Base-by-base conservation (phyloP, 1,140 invertebrate species). In the Cepaea nemoralis region DNA sequence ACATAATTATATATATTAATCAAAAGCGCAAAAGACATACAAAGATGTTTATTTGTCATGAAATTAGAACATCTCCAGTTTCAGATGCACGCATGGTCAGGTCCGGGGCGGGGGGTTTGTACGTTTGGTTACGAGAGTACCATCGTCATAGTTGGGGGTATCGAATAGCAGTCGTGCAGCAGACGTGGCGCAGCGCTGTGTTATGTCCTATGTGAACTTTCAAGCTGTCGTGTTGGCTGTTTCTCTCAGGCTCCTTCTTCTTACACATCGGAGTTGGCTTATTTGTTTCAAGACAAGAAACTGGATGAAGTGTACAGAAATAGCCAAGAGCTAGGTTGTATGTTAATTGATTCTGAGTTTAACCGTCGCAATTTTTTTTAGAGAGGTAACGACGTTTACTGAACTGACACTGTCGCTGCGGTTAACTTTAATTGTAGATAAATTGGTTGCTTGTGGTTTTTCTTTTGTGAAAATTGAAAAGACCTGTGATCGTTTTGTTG, bases 151-250 rank as follows among this genome's bases (percentile, higher is more conserved):
- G 27, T 63, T 31, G 59, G 5, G 22, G 37, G n/a, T 16, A 77
- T 77, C 39, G 48, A 66, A 55, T 31, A 66, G 75, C 75, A 55
- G 37, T 55, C 45, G 75, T 31, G 33, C 27, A 88, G 87, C 87
- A 88, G 89, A 90, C 89, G 89, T 90, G 89, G 89, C 89, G 87
- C 71, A 85, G 85, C 40, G 50, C 69, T 70, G 71, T 50, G 42
- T 74, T 39, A 45, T 74, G 37, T 48, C 71, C 59, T 63, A 27
- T 63, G 59, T 63, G 59, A 63, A 31, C n/a, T 63, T 63, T 63
- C 59, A 63, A 63, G n/a, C 59, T 63, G 59, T 63, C 59, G 59
- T 63, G 59, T 63, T 63, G 59, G 59, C 59, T 63, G 27, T 63
- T 63, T 63, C 59, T 31, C 59, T 63, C 59, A 31, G n/a, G 27